A percentile compares a stretch with the other conserved stretches of the same genome.
Evolutionary conservation across 2,797 vertebrate genomes (phyloP).

Genomic region (Acanthurus lineatus): DNA sequence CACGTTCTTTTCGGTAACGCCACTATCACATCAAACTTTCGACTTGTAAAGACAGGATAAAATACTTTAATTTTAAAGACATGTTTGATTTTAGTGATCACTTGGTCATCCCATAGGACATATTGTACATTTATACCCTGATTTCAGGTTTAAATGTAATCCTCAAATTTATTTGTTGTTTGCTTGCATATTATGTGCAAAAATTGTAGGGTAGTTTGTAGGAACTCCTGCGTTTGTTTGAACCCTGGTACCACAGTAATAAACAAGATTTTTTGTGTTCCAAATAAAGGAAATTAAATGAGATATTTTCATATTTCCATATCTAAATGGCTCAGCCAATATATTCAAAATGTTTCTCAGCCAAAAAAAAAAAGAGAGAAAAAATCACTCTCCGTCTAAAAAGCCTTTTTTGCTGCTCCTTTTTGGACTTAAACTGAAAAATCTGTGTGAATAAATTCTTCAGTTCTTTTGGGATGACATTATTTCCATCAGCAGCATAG

Average conservation of each 20-base stretch:
- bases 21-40: background rate
- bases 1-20: background rate
- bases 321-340: background rate
- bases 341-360: background rate
- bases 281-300: conserved; percentile 5
- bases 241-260: background rate
- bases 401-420: background rate
- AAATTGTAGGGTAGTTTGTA: background rate
- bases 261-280: background rate
- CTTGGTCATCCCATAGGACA: background rate
- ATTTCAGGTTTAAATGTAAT: too few species aligned
- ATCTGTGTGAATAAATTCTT: conserved; percentile 5
- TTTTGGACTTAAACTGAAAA: background rate
- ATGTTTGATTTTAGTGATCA: too few species aligned
- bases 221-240: background rate
- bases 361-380: background rate
- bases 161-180: too few species aligned
- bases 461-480: background rate
- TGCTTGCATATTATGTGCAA: background rate
- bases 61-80: background rate
- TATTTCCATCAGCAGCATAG: background rate
- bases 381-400: background rate
- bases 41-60: background rate
- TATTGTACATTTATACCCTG: background rate
- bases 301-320: background rate